Evolutionary conservation across 2,888 invertebrate genomes (phyloP), one percentile per base, ranked within the genome.

Genomic region (Stenchaetothrips biformis): DNA sequence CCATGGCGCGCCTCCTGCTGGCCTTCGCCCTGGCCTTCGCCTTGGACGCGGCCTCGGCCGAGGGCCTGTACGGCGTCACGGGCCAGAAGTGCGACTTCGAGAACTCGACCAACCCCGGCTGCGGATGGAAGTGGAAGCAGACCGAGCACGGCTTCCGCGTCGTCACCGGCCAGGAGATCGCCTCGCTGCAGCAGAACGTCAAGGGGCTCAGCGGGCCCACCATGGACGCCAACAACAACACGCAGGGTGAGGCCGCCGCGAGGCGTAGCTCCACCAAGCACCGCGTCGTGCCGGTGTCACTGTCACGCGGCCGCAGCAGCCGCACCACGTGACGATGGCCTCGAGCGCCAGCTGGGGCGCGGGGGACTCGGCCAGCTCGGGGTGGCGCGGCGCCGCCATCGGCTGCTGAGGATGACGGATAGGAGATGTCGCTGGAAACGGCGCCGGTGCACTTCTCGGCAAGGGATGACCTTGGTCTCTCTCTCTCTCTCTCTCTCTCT

Each of bases 161-260:
- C 25, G 67, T 74, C 67, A 74, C 67, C 67, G 67, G 67, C 67
- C 67, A 74, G 67, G 67, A 74, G 67, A 74, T 74, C 21, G 67
- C 67, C 25, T 74, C 67, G 67, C 67, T 74, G 67, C 67, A 74
- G 67, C 21, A 21, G 21, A 74, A 21, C 67, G 67, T 74, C 67
- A n/a, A 21, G 21, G 67, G 67, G 7, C 67, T 74, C 21, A 25
- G 9, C 25, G 67, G 67, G 25, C 67, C 67, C 67, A 74, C 67
- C 21, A 74, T 25, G 21, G 67, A 74, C 67, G 67, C 67, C 67
- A 74, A 74, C 67, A 74, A 74, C 67, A 74, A 74, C 67, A 74
- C 67, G 9, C 67, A 74, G 67, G 67, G 67, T 74, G 67, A 74
- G 53, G 53, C 37, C 37, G 37, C 37, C 37, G 4, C 37, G 37